phyloP scores from a whole-genome alignment of 2,888 invertebrate species.

The Drosophila siamana region DNA sequence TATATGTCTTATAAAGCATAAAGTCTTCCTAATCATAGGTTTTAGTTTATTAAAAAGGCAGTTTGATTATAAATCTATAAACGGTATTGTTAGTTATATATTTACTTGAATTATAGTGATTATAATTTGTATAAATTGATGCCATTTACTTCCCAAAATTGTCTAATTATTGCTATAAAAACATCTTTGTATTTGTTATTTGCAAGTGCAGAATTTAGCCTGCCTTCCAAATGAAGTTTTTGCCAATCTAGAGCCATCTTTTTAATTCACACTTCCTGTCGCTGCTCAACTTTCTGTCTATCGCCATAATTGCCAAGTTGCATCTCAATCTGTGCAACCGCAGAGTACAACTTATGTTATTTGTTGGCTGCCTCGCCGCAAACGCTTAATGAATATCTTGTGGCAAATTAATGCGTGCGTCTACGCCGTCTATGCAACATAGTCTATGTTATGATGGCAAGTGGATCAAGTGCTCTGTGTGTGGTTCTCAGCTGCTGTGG shows the following conservation, averaged over 20 bases:
- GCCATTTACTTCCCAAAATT: too few species aligned
- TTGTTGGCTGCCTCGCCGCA: not conserved
- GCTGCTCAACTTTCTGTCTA: not conserved
- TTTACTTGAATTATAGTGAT: too few species aligned
- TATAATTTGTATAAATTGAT: too few species aligned
- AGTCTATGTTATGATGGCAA: conserved; percentile 14
- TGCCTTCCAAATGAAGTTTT: not conserved
- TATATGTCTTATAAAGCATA: too few species aligned
- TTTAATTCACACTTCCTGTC: not conserved
- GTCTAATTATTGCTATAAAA: too few species aligned
- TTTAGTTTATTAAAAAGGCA: too few species aligned
- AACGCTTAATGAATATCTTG: conserved; percentile 10
- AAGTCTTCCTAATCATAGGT: too few species aligned
- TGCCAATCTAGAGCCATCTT: not conserved
- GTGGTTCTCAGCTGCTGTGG: conserved; percentile 10
- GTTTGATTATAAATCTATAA: too few species aligned
- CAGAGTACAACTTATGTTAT: conserved; percentile 3
- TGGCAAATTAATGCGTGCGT: not conserved
- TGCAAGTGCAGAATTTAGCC: not conserved
- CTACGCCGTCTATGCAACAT: not conserved
- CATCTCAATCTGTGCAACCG: not conserved
- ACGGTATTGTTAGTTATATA: too few species aligned
- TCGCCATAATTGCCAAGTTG: not conserved
- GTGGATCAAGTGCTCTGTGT: conserved; percentile 2
- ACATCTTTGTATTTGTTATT: not conserved